Evolutionary conservation across 2,797 vertebrate species (phyloP).

Genomic region (Furcifer pardalis): DNA sequence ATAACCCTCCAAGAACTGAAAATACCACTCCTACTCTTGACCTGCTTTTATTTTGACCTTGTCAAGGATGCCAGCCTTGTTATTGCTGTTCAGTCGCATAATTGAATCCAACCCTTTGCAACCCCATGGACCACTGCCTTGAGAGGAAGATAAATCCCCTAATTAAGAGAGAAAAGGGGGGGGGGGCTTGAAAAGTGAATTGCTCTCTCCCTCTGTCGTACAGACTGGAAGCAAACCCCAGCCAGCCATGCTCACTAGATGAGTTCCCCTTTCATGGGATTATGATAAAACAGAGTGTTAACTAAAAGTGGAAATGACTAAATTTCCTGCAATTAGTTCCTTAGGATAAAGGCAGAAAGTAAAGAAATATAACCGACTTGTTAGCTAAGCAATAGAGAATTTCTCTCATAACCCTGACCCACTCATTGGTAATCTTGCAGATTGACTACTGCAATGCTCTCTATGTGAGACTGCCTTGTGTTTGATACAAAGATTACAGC

Average conservation of each 20-base stretch:
- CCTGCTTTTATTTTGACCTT: constrained; percentile 26
- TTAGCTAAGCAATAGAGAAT: background rate
- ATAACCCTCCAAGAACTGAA: background rate
- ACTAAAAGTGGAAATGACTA: no score
- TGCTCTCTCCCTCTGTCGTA: constrained; percentile 7
- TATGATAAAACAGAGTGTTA: background rate
- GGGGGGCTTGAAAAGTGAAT: background rate
- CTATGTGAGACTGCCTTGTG: no score
- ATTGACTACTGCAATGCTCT: no score
- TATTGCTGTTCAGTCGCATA: no score
- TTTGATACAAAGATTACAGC: no score
- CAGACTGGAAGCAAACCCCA: background rate
- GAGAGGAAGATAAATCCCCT: constrained; percentile 8
- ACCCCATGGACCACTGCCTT: no score
- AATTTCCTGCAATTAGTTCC: background rate
- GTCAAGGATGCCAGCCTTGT: constrained; percentile 15
- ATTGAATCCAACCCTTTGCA: no score
- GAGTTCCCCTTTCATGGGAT: background rate
- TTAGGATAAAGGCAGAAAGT: background rate
- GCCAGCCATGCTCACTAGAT: background rate
- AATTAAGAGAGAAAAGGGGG: constrained; percentile 5
- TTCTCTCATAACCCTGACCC: no score
- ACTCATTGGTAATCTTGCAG: no score
- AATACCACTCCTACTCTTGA: background rate
- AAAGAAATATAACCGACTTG: background rate